Evolutionary conservation across 2,113 vertebrate genomes (phyloP), one percentile per base, ranked within the genome.

Genomic region (Oriolus oriolus): DNA sequence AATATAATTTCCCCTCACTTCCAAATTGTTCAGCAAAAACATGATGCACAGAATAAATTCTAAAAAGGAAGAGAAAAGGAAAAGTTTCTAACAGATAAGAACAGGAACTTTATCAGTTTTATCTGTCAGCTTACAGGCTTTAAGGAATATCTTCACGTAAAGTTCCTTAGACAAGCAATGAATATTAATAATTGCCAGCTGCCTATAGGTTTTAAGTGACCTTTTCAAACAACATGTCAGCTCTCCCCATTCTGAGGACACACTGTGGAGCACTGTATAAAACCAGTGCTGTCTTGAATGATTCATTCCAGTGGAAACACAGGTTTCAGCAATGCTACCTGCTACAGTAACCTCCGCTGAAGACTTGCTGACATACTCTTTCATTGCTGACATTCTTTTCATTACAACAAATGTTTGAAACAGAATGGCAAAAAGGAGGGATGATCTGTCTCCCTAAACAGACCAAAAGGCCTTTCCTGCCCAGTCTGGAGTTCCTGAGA

Each of bases 171-270:
- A 95, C 61, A 88, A 88, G 83, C 86, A 95, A 98, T 98, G 97
- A 97, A 98, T 98, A 98, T 97, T 97, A 98, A 97, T 97, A 97
- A 97, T 95, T 93, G 81, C 81, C 91, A 89, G 94, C 70, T 82
- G 52, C 93, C 96, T 93, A 59, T 87, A 96, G 92, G 92, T 96
- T 97, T 96, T 89, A 97, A 97, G 88, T 90, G 93, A 96, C 91
- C 96, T 97, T 97, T 95, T 96, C 97, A 97, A 97, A 97, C 83
- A 95, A 95, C 24, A 90, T 87, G 93, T 96, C 97, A 97, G 95
- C 87, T 95, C 65, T 88, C 78, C 59, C 61, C 68, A n/a, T 76
- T 93, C 63, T 7, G 66, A 92, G 89, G 65, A 92, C 69, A 65
- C 33, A 47, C 74, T 88, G 78, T 84, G 82, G 94, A 97, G 95